Percentiles rank a stretch among this genome's conserved stretches.
phyloP scores from a whole-genome alignment of 1,140 invertebrate genomes.

The Drosophila subpulchrella region DNA sequence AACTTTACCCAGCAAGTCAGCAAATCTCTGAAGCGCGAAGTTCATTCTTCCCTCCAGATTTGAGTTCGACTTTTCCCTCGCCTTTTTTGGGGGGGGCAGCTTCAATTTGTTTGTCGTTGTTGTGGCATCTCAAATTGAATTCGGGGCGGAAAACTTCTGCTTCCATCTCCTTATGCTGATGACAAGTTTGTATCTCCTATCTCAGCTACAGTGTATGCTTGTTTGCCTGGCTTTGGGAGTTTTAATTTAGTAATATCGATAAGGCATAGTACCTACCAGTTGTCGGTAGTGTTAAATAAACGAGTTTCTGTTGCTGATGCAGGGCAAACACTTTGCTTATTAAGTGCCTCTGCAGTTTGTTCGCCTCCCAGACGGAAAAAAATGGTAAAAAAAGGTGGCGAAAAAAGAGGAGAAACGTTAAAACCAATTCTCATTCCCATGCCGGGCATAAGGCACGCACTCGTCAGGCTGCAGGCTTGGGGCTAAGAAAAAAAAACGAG shows the following conservation, averaged over 20 bases:
- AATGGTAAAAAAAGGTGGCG: slow-evolving; percentile 17
- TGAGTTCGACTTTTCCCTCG: slow-evolving; percentile 31
- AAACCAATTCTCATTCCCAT: slow-evolving; percentile 54
- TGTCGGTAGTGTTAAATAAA: slow-evolving; percentile 2
- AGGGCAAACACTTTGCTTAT: slow-evolving; percentile 57
- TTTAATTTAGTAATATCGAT: slow-evolving; percentile 49
- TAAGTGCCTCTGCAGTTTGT: slow-evolving; percentile 64
- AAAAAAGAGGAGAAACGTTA: slow-evolving; percentile 21
- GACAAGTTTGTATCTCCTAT: slow-evolving; percentile 31
- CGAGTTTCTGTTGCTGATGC: slow-evolving; percentile 12
- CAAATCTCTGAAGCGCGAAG: slow-evolving; percentile 22
- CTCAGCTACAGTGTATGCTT: slow-evolving; percentile 18
- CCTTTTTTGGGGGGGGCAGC: slow-evolving; percentile 33
- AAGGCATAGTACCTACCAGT: slow-evolving; percentile 10
- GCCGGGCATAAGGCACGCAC: slow-evolving; percentile 63
- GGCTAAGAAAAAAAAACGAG: slow-evolving; percentile 24
- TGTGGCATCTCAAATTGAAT: slow-evolving; percentile 63
- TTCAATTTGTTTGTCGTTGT: slow-evolving; percentile 48
- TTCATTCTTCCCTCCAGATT: slow-evolving; percentile 29
- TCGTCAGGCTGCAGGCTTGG: slow-evolving; percentile 10
- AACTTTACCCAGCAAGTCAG: slow-evolving; percentile 44
- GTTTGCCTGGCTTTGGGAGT: slow-evolving; percentile 8
- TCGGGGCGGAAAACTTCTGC: slow-evolving; percentile 37
- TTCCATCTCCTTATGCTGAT: slow-evolving; percentile 38
- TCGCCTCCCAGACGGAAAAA: slow-evolving; percentile 33